phyloP scores from a whole-genome alignment of 2,797 vertebrate species.

The Tarsius wallacei region DNA sequence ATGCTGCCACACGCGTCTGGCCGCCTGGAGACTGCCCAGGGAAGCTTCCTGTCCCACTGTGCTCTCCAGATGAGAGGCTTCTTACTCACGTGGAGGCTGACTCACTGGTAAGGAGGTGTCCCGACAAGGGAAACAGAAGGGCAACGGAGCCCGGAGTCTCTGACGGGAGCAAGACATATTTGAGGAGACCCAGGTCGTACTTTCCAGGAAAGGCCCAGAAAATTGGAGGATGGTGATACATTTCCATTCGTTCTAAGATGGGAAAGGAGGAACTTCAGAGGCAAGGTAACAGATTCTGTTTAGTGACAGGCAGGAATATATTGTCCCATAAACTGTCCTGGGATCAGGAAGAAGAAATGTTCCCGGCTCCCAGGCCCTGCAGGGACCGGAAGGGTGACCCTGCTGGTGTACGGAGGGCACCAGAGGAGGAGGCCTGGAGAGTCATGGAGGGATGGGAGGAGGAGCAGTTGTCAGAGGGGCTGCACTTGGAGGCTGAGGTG shows the following conservation, averaged over 20 bases:
- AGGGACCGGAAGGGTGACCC: too few species aligned
- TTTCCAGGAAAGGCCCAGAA: conserved; percentile 19
- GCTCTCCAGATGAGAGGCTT: background rate
- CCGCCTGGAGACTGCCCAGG: background rate
- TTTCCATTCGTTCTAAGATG: background rate
- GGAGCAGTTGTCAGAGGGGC: background rate
- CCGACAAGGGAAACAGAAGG: background rate
- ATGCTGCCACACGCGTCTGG: rapidly evolving
- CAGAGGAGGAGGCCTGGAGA: background rate
- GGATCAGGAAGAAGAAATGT: background rate
- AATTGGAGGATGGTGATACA: background rate
- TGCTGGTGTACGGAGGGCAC: background rate
- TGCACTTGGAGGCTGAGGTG: background rate
- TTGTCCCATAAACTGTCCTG: background rate
- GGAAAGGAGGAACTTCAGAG: background rate
- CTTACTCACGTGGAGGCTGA: background rate
- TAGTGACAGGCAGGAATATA: background rate
- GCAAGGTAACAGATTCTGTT: background rate
- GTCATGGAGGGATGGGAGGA: background rate
- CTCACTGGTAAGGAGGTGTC: background rate
- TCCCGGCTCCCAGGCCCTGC: background rate
- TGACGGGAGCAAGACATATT: background rate
- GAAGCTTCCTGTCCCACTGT: background rate
- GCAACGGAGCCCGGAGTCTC: background rate
- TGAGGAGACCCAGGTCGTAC: background rate